Conservation (phyloP, 2,888 invertebrate genomes). For the Tinea semifulvella region DNA sequence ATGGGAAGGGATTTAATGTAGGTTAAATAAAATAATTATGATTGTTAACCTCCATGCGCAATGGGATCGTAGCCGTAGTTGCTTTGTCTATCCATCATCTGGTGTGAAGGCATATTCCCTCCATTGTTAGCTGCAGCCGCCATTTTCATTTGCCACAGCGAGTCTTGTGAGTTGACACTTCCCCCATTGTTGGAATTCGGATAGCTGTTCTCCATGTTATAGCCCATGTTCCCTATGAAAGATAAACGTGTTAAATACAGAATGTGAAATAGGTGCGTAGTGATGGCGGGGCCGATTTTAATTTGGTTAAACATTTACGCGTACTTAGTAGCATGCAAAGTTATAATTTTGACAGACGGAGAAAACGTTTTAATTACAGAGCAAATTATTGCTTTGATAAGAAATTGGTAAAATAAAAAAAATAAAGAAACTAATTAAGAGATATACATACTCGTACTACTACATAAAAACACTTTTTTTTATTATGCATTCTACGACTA, state of each 20-base stretch:
- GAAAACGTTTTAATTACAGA: background rate
- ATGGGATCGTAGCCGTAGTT: slow-evolving; percentile 81
- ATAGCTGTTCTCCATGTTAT: slow-evolving; percentile 86
- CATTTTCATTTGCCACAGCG: slow-evolving; percentile 94
- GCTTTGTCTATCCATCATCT: slow-evolving; percentile 72
- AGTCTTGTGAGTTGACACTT: slow-evolving; percentile 93
- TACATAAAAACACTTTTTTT: too few relatives aligned
- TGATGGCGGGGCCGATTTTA: background rate
- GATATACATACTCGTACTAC: too few relatives aligned
- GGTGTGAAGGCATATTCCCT: slow-evolving; percentile 62
- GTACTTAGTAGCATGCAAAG: background rate
- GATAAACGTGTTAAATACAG: background rate
- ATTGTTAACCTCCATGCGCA: slow-evolving; percentile 82
- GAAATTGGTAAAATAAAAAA: too few relatives aligned
- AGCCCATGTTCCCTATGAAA: slow-evolving; percentile 84
- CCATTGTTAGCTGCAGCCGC: slow-evolving; percentile 78
- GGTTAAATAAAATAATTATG: too few relatives aligned
- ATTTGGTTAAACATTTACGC: background rate
- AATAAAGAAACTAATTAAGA: too few relatives aligned
- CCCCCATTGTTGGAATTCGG: slow-evolving; percentile 95
- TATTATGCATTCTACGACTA: too few relatives aligned
- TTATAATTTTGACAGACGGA: too few relatives aligned
- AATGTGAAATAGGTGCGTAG: background rate
- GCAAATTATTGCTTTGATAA: background rate
- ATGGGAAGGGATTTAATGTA: too few relatives aligned